phyloP scores from a whole-genome alignment of 2,797 vertebrate species.

The Chromis chromis region DNA sequence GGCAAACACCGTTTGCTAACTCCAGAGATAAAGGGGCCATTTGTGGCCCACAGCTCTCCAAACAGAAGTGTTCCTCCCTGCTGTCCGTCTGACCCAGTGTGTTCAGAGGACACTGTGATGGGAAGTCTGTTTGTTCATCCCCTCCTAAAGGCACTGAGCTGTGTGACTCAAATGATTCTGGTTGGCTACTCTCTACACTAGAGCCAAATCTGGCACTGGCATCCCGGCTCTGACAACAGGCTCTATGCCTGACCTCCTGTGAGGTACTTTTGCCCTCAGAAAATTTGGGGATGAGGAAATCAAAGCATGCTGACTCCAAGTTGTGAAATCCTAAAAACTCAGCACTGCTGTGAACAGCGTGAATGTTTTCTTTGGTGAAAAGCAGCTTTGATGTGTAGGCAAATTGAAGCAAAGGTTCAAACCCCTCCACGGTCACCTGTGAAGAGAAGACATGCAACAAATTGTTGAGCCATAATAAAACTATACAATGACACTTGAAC shows the following conservation, averaged over 20 bases:
- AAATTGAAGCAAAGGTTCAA: conserved; percentile 95
- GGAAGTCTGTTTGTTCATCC: conserved; percentile 69
- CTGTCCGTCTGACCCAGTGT: conserved; percentile 81
- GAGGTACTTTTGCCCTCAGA: conserved; percentile 79
- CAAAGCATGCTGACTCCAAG: conserved; percentile 94
- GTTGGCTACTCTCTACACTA: conserved; percentile 64
- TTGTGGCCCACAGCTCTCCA: conserved; percentile 82
- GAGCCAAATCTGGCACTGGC: conserved; percentile 38
- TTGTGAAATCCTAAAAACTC: conserved; percentile 91
- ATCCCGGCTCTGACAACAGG: conserved; percentile 80
- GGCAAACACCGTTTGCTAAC: conserved; percentile 70
- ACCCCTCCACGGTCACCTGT: conserved; percentile 94
- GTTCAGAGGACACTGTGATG: conserved; percentile 86
- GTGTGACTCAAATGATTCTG: conserved; percentile 54
- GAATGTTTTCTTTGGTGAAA: conserved; percentile 95
- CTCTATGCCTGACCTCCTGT: conserved; percentile 76
- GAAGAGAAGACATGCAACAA: conserved; percentile 24
- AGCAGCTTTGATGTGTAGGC: conserved; percentile 95
- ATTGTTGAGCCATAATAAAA: conserved; percentile 21
- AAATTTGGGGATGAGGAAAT: conserved; percentile 94
- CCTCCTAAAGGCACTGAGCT: conserved; percentile 75
- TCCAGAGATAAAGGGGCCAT: conserved; percentile 74
- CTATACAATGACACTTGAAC: not conserved
- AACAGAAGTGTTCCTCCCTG: conserved; percentile 84
- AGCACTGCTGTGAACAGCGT: conserved; percentile 91